A percentile compares a stretch with the other conserved stretches of the same genome.
Conservation (phyloP, 2,888 invertebrate genomes). For the Drosophila anomelani region DNA sequence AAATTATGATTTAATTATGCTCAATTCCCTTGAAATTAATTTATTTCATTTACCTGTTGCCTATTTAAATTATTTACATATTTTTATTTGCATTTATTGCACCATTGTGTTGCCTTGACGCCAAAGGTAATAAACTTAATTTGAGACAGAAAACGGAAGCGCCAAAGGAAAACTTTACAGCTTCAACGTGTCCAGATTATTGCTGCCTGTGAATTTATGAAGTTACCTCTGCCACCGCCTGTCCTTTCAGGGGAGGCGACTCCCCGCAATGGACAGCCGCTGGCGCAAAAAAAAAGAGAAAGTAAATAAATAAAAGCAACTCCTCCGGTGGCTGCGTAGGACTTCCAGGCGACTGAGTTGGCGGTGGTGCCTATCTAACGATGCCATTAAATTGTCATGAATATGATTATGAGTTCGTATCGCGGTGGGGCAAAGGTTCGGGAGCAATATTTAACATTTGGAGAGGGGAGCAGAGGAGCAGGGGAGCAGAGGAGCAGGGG, state of each 20-base stretch:
- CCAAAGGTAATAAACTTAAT: slow-evolving; percentile 9
- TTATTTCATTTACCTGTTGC: neutral
- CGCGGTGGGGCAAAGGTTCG: slow-evolving; percentile 16
- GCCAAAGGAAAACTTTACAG: slow-evolving; percentile 4
- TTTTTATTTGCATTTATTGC: neutral
- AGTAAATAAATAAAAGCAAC: neutral
- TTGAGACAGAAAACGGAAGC: slow-evolving; percentile 12
- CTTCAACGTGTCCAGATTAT: slow-evolving; percentile 18
- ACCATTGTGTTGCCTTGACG: neutral
- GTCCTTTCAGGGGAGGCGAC: neutral
- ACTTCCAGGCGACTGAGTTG: slow-evolving; percentile 43
- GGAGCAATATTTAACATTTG: slow-evolving; percentile 31
- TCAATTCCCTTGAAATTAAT: neutral
- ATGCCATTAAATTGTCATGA: slow-evolving; percentile 76
- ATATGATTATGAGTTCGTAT: slow-evolving; percentile 61
- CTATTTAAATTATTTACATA: neutral
- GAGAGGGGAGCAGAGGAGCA: too few species aligned
- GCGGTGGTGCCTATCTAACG: slow-evolving; percentile 42
- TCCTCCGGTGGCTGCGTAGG: slow-evolving; percentile 48
- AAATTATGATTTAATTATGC: neutral
- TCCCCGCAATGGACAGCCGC: slow-evolving; percentile 2
- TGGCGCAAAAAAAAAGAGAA: neutral
- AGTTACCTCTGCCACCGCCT: neutral
- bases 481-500: neutral
- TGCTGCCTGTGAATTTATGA: slow-evolving; percentile 5